Percentiles rank a stretch among this genome's conserved stretches.
phyloP scores from a whole-genome alignment of 2,797 vertebrate genomes.

The Enteromius treurensis region DNA sequence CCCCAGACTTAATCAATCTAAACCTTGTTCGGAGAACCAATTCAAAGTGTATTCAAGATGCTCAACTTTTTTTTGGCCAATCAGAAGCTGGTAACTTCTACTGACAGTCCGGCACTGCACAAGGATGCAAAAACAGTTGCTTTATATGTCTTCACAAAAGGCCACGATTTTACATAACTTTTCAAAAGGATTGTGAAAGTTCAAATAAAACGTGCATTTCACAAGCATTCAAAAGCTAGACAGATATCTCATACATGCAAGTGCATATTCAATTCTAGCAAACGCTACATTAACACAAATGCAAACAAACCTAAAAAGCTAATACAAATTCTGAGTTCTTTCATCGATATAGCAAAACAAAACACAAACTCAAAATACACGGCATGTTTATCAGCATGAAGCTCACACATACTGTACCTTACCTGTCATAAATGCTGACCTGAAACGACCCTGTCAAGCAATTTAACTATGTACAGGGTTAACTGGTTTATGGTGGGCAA shows the following conservation, averaged over 20 bases:
- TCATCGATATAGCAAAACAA: neutral
- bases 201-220: neutral
- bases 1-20: constrained; percentile 1
- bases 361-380: neutral
- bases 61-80: neutral
- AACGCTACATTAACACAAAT: neutral
- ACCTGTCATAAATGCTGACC: constrained; percentile 37
- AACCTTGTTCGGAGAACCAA: constrained; percentile 9
- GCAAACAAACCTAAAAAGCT: neutral
- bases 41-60: constrained; percentile 14
- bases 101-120: neutral
- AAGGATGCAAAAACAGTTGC: neutral
- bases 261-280: neutral
- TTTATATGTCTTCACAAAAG: neutral
- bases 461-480: constrained; percentile 47
- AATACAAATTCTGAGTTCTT: neutral
- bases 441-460: constrained; percentile 49
- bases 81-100: neutral
- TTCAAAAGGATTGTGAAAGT: neutral
- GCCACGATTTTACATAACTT: neutral
- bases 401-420: constrained; percentile 27
- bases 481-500: constrained; percentile 55
- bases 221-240: constrained; percentile 1
- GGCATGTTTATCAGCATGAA: neutral
- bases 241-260: neutral